Evolutionary conservation across 2,113 vertebrate species (phyloP), one percentile per base, ranked within the genome.

Genomic region (Toxotes chatareus): DNA sequence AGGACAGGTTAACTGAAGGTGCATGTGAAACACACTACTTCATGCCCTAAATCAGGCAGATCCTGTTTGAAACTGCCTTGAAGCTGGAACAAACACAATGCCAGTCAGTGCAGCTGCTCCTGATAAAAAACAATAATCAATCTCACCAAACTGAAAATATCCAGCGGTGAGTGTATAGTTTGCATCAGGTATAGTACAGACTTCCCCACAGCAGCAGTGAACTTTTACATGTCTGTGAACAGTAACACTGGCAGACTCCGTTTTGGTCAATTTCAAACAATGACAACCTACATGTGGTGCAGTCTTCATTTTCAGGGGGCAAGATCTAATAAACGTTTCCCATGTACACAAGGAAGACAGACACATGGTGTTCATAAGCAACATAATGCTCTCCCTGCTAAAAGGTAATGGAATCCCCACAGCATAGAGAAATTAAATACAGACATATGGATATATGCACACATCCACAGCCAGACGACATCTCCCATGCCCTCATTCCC

Each of bases 351-450:
- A 27, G 47, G 69, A 85, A 84, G 80, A 86, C 77, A 63, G 84
- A 93, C 94, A 94, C 88, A 91, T 93, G 93, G 89, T 87, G 87
- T 84, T 90, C 78, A 94, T 93, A 87, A 92, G 82, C 53, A 19
- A 82, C 82, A 89, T 62, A 88, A 75, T 76, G 84, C 83, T 76
- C 67, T 71, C 53, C 31, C 49, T 80, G 74, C 72, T 82, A 69
- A 78, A 86, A 77, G 79, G 78, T 91, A 93, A 91, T 78, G 73
- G 70, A 91, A 92, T 87, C 78, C 87, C 73, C 46, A 62, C 44
- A 38, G 83, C 56, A 83, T 63, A 38, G 16, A 82, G 53, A 86
- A 85, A 93, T 89, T 32, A 79, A 90, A 90, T 79, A 73, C 75
- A 85, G 78, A 88, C 81, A 27, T 57, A 76, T 65, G 74, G 46